Conservation (phyloP, 2,797 vertebrate genomes). For the Poecilia picta region DNA sequence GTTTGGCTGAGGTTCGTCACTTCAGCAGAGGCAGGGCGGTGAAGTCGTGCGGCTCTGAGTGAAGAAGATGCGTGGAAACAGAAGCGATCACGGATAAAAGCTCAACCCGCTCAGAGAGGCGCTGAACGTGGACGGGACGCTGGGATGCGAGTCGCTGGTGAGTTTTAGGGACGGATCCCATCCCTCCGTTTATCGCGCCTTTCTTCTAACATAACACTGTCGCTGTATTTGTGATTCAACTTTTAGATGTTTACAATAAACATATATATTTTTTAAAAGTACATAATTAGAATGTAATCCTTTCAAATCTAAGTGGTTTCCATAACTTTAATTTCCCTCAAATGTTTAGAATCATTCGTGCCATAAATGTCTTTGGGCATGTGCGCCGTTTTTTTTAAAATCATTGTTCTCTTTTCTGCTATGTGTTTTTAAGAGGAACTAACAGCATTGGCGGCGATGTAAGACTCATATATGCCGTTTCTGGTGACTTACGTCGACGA, state of each 20-base stretch:
- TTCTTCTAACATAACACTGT: background rate
- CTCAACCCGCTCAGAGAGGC: background rate
- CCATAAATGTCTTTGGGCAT: background rate
- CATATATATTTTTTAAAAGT: background rate
- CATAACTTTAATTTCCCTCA: background rate
- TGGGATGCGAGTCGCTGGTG: constrained; percentile 28
- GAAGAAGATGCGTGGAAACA: constrained; percentile 11
- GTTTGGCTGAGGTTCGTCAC: background rate
- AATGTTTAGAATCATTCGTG: background rate
- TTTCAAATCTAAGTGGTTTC: background rate
- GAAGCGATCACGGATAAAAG: background rate
- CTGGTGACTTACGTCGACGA: constrained; percentile 43
- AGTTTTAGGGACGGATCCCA: background rate
- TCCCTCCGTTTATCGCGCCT: background rate
- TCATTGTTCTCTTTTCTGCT: background rate
- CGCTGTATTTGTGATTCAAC: background rate
- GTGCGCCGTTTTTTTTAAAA: background rate
- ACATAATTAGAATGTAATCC: background rate
- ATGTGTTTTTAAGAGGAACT: constrained; percentile 17
- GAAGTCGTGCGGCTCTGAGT: background rate
- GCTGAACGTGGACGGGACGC: background rate
- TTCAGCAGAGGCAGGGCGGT: constrained; percentile 15
- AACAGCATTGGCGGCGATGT: constrained; percentile 20
- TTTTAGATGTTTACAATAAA: background rate
- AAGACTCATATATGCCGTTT: constrained; percentile 13